A percentile compares a stretch with the other conserved stretches of the same genome.
These are phyloP conservation scores for Camponotus pennsylvanicus DNA, from an alignment of 1,140 invertebrate genomes.

Conservation along the genomic window DNA sequence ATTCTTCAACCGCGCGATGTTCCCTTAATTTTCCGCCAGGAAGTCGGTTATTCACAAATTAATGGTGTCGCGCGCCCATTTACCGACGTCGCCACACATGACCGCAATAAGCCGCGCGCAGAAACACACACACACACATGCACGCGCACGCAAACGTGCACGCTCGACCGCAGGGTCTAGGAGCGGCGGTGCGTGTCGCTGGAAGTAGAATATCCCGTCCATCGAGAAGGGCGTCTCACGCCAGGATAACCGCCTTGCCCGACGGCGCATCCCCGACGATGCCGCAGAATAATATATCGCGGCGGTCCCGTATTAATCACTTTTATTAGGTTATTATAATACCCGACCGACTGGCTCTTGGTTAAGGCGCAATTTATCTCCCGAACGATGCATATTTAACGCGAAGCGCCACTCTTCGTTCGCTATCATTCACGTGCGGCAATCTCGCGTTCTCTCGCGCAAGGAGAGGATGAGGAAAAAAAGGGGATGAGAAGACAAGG, in stretches of 20 bases:
- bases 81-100: constrained; percentile 47
- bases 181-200: constrained; percentile 27
- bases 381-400: constrained; percentile 80
- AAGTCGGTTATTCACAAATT: constrained; percentile 56
- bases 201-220: constrained; percentile 50
- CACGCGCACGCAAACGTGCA: background rate
- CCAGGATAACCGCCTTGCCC: constrained; percentile 46
- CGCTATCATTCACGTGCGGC: constrained; percentile 76
- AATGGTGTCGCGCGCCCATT: constrained; percentile 43
- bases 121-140: background rate
- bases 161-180: constrained; percentile 42
- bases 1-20: constrained; percentile 21
- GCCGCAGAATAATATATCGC: constrained; percentile 76
- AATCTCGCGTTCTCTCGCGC: constrained; percentile 66
- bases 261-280: constrained; percentile 28
- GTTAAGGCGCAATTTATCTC: constrained; percentile 82
- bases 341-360: constrained; percentile 77
- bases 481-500: background rate
- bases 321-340: constrained; percentile 84
- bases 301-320: constrained; percentile 79
- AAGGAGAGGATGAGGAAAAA: constrained; percentile 8
- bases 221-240: constrained; percentile 49
- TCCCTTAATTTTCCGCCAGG: constrained; percentile 50
- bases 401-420: constrained; percentile 78
- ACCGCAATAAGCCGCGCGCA: constrained; percentile 31